Conservation (phyloP, 2,113 vertebrate genomes). For the Mus pahari region DNA sequence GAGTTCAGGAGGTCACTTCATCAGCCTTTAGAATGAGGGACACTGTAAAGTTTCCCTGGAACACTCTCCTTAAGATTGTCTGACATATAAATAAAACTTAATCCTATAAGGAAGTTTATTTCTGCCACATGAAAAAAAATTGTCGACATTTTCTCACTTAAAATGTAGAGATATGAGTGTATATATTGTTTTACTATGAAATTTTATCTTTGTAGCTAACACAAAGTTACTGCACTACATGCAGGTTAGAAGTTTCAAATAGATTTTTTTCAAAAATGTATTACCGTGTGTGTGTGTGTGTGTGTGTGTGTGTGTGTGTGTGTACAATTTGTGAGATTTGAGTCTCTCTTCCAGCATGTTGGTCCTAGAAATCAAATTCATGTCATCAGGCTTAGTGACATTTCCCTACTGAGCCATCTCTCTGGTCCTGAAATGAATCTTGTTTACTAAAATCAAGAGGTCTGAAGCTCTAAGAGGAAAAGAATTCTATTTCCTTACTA, state of each 20-base stretch:
- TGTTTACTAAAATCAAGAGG: neutral
- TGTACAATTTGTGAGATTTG: neutral
- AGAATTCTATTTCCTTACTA: neutral
- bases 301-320: neutral
- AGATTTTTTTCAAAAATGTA: neutral
- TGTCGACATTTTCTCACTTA: neutral
- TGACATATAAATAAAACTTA: neutral
- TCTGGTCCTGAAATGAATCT: neutral
- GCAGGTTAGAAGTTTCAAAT: neutral
- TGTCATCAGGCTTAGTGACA: neutral
- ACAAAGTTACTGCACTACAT: neutral
- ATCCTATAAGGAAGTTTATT: neutral
- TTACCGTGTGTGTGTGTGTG: neutral
- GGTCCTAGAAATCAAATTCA: neutral
- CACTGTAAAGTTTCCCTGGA: neutral
- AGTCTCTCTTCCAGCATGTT: neutral
- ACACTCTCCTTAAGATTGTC: conserved; percentile 6
- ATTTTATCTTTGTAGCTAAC: neutral
- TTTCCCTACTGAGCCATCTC: neutral
- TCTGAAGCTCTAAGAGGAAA: neutral
- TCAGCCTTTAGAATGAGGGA: neutral
- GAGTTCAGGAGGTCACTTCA: neutral
- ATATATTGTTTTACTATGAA: neutral
- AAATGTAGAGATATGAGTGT: neutral
- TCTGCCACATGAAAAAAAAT: neutral